Conservation (phyloP, 2,113 vertebrate species). For the Ciconia maguari region DNA sequence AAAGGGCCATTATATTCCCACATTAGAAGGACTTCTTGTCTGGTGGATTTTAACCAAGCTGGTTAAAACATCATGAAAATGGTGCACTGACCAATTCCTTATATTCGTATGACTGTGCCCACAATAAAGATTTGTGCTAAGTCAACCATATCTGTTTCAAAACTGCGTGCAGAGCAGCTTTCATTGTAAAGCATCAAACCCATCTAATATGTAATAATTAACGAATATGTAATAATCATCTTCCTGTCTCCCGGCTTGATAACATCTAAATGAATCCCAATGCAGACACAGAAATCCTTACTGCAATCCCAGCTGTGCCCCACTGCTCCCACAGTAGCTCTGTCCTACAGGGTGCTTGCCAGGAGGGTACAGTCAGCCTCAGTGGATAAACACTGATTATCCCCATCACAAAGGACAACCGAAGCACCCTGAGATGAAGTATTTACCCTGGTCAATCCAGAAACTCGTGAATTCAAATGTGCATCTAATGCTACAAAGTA, state of each 20-base stretch:
- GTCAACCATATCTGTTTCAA: background rate
- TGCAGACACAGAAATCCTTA: background rate
- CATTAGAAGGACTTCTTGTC: conserved; percentile 47
- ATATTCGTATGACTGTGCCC: background rate
- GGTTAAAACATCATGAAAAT: conserved; percentile 20
- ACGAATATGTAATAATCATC: background rate
- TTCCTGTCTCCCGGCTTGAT: background rate
- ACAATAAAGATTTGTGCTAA: conserved; percentile 19
- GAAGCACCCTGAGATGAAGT: background rate
- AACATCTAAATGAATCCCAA: background rate
- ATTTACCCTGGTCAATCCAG: background rate
- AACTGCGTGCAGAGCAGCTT: background rate
- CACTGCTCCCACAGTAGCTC: background rate
- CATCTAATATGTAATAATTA: background rate
- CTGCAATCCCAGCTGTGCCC: background rate
- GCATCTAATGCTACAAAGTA: background rate
- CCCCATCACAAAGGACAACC: background rate
- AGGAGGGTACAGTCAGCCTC: background rate
- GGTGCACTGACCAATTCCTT: background rate
- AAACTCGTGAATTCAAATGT: background rate
- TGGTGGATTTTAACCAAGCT: conserved; percentile 38
- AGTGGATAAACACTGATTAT: background rate
- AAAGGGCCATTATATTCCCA: conserved; percentile 38
- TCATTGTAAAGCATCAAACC: background rate
- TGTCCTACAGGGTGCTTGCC: fast-evolving